Conservation (phyloP, 2,113 vertebrate species). For the Oxyura jamaicensis region DNA sequence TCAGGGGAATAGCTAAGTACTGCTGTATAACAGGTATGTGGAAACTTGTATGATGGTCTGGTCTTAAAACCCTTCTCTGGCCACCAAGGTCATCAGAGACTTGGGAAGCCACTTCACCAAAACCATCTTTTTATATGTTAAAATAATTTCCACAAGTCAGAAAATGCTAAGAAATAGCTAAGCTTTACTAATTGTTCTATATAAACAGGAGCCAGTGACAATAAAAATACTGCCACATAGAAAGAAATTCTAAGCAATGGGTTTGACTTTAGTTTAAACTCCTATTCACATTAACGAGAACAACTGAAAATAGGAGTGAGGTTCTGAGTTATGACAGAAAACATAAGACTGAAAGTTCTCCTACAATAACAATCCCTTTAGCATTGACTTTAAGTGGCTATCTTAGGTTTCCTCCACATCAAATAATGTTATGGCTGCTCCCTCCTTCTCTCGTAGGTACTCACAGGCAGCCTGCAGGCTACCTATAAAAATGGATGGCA, state of each 20-base stretch:
- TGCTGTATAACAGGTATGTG: neutral
- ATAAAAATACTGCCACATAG: neutral
- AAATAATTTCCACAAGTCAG: neutral
- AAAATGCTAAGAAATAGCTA: neutral
- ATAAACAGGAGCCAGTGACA: neutral
- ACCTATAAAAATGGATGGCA: neutral
- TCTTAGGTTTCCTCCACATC: neutral
- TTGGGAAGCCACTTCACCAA: neutral
- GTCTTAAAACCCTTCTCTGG: neutral
- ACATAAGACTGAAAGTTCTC: neutral
- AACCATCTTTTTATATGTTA: neutral
- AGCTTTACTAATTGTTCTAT: neutral
- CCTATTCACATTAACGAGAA: neutral
- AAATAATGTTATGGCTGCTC: neutral
- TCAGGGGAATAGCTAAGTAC: neutral
- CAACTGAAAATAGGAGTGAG: neutral
- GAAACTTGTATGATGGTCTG: neutral
- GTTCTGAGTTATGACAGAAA: neutral
- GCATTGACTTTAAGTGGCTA: neutral
- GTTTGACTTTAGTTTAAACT: neutral
- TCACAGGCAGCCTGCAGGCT: neutral
- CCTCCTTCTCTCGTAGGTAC: neutral
- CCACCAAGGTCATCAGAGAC: neutral
- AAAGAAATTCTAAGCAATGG: neutral
- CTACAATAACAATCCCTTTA: neutral